Conservation (phyloP, 1,140 invertebrate species). For the Olivierus martensii region DNA sequence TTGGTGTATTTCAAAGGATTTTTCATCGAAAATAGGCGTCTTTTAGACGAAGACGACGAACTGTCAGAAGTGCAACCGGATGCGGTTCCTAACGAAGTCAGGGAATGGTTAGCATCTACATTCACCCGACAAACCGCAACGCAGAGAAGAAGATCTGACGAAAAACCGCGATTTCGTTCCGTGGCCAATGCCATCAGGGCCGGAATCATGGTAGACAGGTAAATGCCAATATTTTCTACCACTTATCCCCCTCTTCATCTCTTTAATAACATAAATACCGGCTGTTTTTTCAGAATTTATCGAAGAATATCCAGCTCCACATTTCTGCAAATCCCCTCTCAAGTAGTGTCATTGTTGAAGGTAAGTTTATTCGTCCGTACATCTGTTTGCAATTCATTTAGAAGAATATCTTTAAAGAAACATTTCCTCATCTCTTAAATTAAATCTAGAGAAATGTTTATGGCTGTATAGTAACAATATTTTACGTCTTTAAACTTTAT, state of each 20-base stretch:
- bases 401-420: no score
- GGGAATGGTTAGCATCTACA: constrained; percentile 92
- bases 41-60: constrained; percentile 56
- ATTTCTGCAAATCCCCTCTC: constrained; percentile 67
- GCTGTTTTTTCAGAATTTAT: constrained; percentile 48
- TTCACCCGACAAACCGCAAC: constrained; percentile 72
- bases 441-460: no score
- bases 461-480: no score
- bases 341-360: constrained; percentile 76
- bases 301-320: constrained; percentile 70
- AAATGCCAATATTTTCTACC: not conserved
- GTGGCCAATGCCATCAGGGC: constrained; percentile 98
- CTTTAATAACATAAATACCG: not conserved
- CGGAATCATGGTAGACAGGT: constrained; percentile 91
- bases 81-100: constrained; percentile 84
- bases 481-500: no score
- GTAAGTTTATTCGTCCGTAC: constrained; percentile 32
- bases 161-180: constrained; percentile 61
- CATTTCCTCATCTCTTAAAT: no score
- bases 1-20: no score
- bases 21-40: constrained; percentile 1
- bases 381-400: no score
- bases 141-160: constrained; percentile 46
- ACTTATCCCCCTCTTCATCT: no score
- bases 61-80: constrained; percentile 89